A percentile compares a stretch with the other conserved stretches of the same genome.
Evolutionary conservation across 1,140 invertebrate species (phyloP).

Genomic region (Drosophila suzukii): DNA sequence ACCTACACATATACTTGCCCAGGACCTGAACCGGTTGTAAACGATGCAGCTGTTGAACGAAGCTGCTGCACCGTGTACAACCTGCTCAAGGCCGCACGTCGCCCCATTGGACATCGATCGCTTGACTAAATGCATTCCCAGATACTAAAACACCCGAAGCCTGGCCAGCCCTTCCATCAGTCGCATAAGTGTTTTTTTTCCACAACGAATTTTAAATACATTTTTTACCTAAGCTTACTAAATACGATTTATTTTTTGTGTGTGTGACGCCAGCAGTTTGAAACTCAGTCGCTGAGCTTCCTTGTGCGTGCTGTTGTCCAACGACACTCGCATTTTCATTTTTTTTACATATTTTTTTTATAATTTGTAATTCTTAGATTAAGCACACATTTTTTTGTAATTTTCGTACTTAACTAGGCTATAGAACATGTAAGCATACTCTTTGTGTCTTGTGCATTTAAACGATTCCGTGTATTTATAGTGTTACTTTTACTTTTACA

Average conservation of each 20-base stretch:
- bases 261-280: slow-evolving; percentile 38
- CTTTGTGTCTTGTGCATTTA: slow-evolving; percentile 29
- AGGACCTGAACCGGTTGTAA: neutral
- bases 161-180: slow-evolving; percentile 32
- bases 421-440: slow-evolving; percentile 6
- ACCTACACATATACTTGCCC: slow-evolving; percentile 48
- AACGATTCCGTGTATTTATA: slow-evolving; percentile 45
- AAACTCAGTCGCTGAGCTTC: slow-evolving; percentile 75
- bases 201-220: slow-evolving; percentile 20
- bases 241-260: slow-evolving; percentile 5
- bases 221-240: slow-evolving; percentile 2
- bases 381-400: slow-evolving; percentile 47
- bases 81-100: neutral
- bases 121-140: slow-evolving; percentile 10
- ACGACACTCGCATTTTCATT: slow-evolving; percentile 53
- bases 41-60: neutral
- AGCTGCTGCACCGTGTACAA: neutral
- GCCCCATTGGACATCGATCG: slow-evolving; percentile 33
- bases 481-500: slow-evolving; percentile 37
- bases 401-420: slow-evolving; percentile 35
- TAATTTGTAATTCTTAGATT: slow-evolving; percentile 10
- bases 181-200: slow-evolving; percentile 12
- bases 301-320: slow-evolving; percentile 62
- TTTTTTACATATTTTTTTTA: slow-evolving; percentile 33
- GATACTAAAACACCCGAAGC: slow-evolving; percentile 20